These are phyloP conservation scores for Smutsia temminckii DNA, from an alignment of 2,797 vertebrate genomes.

Conservation along the genomic window DNA sequence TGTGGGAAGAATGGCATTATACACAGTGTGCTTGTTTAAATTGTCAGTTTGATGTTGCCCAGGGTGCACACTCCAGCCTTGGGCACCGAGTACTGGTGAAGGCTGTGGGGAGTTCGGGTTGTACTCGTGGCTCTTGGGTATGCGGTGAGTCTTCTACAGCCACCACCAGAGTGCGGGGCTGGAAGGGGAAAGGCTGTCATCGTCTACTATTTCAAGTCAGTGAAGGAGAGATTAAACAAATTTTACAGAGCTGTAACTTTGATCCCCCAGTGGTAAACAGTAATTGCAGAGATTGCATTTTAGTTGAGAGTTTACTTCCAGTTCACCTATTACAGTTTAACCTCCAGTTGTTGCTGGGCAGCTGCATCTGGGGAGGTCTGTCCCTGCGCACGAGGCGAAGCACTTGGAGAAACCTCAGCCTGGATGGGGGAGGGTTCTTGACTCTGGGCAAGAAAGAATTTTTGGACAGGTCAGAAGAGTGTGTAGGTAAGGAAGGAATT, in stretches of 20 bases:
- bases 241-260: background rate
- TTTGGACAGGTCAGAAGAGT: too few relatives aligned
- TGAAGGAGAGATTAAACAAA: slow-evolving; percentile 23
- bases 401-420: too few relatives aligned
- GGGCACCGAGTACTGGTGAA: background rate
- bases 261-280: background rate
- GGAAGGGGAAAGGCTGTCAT: background rate
- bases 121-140: background rate
- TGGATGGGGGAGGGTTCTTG: too few relatives aligned
- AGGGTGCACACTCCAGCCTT: background rate
- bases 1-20: background rate
- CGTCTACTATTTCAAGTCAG: background rate
- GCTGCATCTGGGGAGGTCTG: too few relatives aligned
- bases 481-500: too few relatives aligned
- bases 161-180: background rate
- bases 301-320: background rate
- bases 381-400: too few relatives aligned
- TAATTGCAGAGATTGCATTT: slow-evolving; percentile 12
- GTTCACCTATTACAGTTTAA: background rate
- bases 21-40: background rate
- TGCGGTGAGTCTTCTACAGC: background rate
- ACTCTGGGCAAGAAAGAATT: too few relatives aligned
- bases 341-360: background rate
- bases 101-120: background rate
- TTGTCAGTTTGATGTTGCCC: background rate